Conservation (phyloP, 2,797 vertebrate species). For the Sphenopsis melanotis region DNA sequence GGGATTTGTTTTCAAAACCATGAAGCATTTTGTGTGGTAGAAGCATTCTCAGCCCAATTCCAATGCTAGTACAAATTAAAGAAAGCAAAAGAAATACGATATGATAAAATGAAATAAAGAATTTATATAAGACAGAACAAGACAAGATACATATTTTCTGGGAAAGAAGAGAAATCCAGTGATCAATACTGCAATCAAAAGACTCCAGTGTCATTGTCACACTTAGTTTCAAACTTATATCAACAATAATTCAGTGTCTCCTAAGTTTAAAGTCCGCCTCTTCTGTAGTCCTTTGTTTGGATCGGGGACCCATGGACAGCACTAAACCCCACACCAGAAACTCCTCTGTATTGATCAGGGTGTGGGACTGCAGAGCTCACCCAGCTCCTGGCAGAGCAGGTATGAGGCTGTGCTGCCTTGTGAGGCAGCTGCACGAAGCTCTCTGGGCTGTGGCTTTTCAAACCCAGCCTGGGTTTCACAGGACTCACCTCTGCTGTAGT, state of each 20-base stretch:
- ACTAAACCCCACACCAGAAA: background rate
- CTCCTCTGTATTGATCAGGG: background rate
- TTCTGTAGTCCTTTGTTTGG: background rate
- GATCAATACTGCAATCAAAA: background rate
- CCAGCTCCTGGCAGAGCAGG: background rate
- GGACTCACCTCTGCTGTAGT: background rate
- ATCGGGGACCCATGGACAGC: background rate
- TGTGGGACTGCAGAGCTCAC: background rate
- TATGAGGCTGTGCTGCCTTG: accelerated
- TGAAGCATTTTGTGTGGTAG: background rate
- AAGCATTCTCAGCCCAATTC: background rate
- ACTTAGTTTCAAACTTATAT: background rate
- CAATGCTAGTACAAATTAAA: background rate
- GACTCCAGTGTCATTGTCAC: background rate
- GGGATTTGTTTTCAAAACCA: background rate
- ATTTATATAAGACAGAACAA: background rate
- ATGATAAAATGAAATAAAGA: background rate
- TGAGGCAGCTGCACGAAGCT: background rate
- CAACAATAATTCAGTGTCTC: background rate
- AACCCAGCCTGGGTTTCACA: background rate
- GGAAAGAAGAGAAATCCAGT: background rate
- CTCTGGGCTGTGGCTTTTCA: background rate
- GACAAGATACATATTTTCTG: background rate
- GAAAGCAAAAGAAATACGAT: background rate
- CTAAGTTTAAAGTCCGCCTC: background rate